phyloP scores from a whole-genome alignment of 2,797 vertebrate genomes.

The Falco peregrinus region DNA sequence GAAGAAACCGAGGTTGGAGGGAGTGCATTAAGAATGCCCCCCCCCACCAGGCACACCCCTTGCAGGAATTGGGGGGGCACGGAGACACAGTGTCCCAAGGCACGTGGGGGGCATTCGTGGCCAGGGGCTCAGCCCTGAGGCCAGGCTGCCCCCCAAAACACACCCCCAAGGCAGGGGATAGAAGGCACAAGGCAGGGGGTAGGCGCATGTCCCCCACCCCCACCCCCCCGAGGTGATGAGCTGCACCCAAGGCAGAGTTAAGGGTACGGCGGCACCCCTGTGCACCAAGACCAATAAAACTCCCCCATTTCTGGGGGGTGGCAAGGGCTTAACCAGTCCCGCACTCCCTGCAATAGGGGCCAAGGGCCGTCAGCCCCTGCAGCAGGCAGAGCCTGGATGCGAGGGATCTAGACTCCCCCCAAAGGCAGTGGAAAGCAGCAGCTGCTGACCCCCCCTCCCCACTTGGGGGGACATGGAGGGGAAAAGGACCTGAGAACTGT shows the following conservation, averaged over 20 bases:
- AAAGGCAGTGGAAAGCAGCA: conserved; percentile 58
- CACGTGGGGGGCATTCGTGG: not conserved
- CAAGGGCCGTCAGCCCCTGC: not conserved
- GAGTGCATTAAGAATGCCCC: not conserved
- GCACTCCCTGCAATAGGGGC: fast-evolving
- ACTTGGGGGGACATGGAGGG: fast-evolving
- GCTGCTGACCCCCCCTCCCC: not conserved
- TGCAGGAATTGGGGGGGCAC: not conserved
- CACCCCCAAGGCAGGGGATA: not conserved
- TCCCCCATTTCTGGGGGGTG: not conserved
- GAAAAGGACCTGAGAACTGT: conserved; percentile 62
- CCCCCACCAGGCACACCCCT: not conserved
- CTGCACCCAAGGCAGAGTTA: not conserved
- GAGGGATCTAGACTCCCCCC: not conserved
- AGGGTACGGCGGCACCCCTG: not conserved
- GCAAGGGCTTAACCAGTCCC: not conserved
- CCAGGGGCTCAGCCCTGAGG: not conserved
- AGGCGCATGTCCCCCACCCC: not conserved
- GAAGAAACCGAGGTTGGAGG: not conserved
- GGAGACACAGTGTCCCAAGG: not conserved
- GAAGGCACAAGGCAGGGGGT: not conserved
- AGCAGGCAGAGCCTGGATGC: not conserved
- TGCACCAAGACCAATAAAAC: not conserved
- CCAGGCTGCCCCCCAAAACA: not conserved
- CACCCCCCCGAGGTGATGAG: not conserved